A percentile compares a stretch with the other conserved stretches of the same genome.
These are phyloP conservation scores for Plumapathes pennacea DNA, from an alignment of 92 coral and sea anemone species.

Conservation along the genomic window DNA sequence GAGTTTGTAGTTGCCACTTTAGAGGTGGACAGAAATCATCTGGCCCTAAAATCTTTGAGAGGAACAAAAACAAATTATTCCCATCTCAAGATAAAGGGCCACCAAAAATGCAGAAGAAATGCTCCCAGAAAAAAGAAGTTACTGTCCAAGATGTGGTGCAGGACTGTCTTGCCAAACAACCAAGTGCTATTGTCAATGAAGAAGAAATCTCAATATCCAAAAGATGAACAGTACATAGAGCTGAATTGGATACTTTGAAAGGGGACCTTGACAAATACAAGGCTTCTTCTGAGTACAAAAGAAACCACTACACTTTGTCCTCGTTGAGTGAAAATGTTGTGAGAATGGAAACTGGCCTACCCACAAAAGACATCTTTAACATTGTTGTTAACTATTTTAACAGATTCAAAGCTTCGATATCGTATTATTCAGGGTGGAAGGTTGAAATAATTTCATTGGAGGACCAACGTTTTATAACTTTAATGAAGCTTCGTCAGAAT, in stretches of 20 bases:
- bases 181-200: constrained; percentile 16
- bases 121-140: background rate
- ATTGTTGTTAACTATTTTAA: constrained; percentile 28
- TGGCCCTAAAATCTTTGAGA: constrained; percentile 41
- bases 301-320: constrained; percentile 14
- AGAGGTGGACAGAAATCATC: constrained; percentile 13
- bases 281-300: constrained; percentile 11
- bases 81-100: constrained; percentile 14
- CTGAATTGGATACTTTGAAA: constrained; percentile 22
- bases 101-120: constrained; percentile 7
- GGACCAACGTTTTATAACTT: constrained; percentile 36
- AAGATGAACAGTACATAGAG: constrained; percentile 8
- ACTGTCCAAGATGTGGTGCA: constrained; percentile 3
- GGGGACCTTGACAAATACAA: constrained; percentile 5
- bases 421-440: constrained; percentile 30
- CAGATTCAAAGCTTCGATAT: constrained; percentile 27
- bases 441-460: constrained; percentile 32
- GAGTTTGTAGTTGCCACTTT: constrained; percentile 43
- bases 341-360: constrained; percentile 54
- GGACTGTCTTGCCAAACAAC: constrained; percentile 11
- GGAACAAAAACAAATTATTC: constrained; percentile 30
- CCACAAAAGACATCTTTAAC: constrained; percentile 34
- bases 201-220: constrained; percentile 19
- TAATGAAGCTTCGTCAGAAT: constrained; percentile 49
- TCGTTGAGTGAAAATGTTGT: constrained; percentile 8